Percentiles rank a stretch among this genome's conserved stretches.
phyloP scores from a whole-genome alignment of 2,113 vertebrate species.

The Furnarius figulus region DNA sequence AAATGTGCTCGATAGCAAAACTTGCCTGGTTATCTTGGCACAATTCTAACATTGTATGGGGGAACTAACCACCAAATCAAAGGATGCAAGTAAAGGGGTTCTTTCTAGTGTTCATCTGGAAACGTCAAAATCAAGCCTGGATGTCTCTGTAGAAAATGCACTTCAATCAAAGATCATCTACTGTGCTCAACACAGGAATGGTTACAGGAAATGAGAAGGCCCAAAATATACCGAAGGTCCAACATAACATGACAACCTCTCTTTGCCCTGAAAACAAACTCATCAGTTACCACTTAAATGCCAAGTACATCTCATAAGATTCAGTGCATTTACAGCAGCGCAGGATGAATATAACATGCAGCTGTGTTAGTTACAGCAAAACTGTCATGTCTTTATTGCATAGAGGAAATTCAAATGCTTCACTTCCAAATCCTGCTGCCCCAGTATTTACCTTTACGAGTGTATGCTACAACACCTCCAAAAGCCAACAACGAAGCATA shows the following conservation, averaged over 20 bases:
- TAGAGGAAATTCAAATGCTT: neutral
- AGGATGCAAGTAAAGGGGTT: neutral
- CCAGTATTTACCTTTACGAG: constrained; percentile 82
- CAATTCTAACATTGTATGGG: neutral
- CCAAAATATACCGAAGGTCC: neutral
- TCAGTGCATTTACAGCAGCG: neutral
- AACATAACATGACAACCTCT: neutral
- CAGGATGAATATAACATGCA: neutral
- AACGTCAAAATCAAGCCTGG: neutral
- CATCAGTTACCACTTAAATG: neutral
- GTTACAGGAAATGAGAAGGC: neutral
- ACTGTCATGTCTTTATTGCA: neutral
- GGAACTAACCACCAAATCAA: neutral
- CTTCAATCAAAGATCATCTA: neutral
- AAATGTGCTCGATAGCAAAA: accelerated
- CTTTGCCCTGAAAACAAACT: neutral
- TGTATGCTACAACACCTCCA: constrained; percentile 88
- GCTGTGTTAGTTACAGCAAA: neutral
- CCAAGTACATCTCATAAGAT: neutral
- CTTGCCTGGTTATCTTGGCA: no score
- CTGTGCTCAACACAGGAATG: neutral
- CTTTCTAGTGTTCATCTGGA: neutral
- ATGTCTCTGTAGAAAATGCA: neutral
- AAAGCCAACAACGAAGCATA: constrained; percentile 84
- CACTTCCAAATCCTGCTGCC: neutral